phyloP scores from a whole-genome alignment of 1,140 invertebrate genomes.

The Penaeus vannamei region DNA sequence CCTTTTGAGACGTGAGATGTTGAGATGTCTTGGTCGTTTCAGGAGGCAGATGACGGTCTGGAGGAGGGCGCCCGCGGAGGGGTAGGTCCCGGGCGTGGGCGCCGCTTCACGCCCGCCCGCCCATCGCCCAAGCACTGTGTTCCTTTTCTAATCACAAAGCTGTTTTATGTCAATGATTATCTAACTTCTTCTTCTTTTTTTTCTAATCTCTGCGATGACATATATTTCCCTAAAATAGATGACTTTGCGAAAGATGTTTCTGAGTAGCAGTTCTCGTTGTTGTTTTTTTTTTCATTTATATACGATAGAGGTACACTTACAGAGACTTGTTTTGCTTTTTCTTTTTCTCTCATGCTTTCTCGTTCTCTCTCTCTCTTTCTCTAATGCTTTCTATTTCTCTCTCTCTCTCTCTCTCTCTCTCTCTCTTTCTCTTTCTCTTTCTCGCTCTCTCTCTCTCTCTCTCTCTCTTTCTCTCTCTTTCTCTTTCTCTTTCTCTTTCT shows the following conservation, averaged over 20 bases:
- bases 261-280: neutral
- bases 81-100: conserved; percentile 44
- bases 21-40: conserved; percentile 61
- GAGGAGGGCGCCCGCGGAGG: conserved; percentile 47
- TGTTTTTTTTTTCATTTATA: neutral
- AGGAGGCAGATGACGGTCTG: conserved; percentile 51
- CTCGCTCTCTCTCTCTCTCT: neutral
- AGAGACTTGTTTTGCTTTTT: conserved; percentile 5
- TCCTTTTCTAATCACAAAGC: no score
- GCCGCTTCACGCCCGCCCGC: neutral
- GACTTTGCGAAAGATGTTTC: no score
- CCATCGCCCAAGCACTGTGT: neutral
- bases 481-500: neutral
- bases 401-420: neutral
- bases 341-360: conserved; percentile 40
- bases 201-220: no score
- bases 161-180: no score
- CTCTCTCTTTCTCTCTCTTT: neutral
- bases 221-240: no score
- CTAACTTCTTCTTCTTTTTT: no score
- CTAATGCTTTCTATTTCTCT: neutral
- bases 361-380: conserved; percentile 35
- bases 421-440: neutral
- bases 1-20: neutral
- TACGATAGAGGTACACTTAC: no score